Base-by-base conservation (phyloP, 2,888 invertebrate species). In the Diadegma fenestrale region DNA sequence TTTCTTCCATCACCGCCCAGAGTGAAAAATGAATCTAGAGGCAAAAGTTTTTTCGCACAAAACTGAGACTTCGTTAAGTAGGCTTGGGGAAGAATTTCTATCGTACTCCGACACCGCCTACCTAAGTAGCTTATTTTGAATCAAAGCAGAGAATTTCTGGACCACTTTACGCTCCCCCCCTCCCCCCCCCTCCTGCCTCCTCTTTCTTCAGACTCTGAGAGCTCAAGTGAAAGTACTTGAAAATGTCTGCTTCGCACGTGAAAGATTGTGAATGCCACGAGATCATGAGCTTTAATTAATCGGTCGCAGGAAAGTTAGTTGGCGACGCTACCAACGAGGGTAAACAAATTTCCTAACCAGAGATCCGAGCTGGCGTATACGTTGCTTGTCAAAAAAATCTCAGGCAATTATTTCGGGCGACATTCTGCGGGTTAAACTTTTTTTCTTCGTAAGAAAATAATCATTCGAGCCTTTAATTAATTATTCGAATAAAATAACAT, bases 211-310 rank as follows among this genome's bases (percentile, higher is more conserved):
- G 37, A 17, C 37, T 37, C 0, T 12, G 19, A 37, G 51, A 72
- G 19, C 33, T 51, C 17, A 37, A 72, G 54, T 4, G 30, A 54
- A 73, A 73, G 61, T 41, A 19, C 73, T 37, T 30, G 58, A 61
- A 43, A 41, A 26, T 41, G 33, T 73, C 41, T 58, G 58, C 17
- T 22, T 73, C 73, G 58, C 58, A 41, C 71, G 54, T 43, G 54
- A 73, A 54, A 73, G 54, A 58, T 73, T 17, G 22, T 61, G 58
- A 41, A 73, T 58, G 41, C 19, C 43, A 58, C 58, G 73, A 37
- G 73, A 73, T 69, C 30, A 69, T 30, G 48, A 58, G 73, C 73
- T 43, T 61, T 41, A 61, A 54, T 54, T 26, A 73, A 58, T 58
- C 22, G 37, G 22, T 41, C 41, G 8, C 26, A 37, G 26, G 8